Conservation (phyloP, 2,888 invertebrate species). For the Muscina levida region DNA sequence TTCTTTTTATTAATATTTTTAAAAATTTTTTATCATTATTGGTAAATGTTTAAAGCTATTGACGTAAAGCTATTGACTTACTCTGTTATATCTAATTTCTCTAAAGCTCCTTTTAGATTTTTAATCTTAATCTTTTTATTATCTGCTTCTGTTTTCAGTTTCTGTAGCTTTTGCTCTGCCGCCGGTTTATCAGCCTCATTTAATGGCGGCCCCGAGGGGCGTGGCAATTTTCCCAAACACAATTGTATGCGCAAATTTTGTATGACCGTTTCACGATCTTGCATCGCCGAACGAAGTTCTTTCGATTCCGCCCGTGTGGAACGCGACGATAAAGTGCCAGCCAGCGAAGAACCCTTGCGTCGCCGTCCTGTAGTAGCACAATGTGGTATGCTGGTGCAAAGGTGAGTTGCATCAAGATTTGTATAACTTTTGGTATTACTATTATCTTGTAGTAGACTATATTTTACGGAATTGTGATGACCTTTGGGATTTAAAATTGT, state of each 20-base stretch:
- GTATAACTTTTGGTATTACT: slow-evolving; percentile 57
- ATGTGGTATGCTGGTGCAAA: slow-evolving; percentile 82
- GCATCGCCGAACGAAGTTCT: slow-evolving; percentile 85
- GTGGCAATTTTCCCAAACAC: slow-evolving; percentile 77
- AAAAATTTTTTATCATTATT: background rate
- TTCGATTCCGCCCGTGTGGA: slow-evolving; percentile 80
- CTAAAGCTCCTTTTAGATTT: slow-evolving; percentile 89
- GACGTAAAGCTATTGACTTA: slow-evolving; percentile 80
- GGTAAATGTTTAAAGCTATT: slow-evolving; percentile 7
- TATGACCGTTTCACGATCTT: slow-evolving; percentile 91
- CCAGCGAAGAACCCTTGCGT: slow-evolving; percentile 79
- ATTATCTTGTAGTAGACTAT: slow-evolving; percentile 71
- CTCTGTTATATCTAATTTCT: slow-evolving; percentile 93
- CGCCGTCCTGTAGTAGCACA: slow-evolving; percentile 81
- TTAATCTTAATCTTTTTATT: slow-evolving; percentile 89
- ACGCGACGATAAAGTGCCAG: slow-evolving; percentile 72
- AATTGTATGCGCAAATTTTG: slow-evolving; percentile 82
- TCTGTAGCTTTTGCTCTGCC: slow-evolving; percentile 83
- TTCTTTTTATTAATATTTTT: too few relatives aligned
- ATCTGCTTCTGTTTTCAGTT: slow-evolving; percentile 86
- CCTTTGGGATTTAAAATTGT: slow-evolving; percentile 79
- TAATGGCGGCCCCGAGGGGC: slow-evolving; percentile 80
- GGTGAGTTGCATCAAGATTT: slow-evolving; percentile 79
- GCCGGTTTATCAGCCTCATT: slow-evolving; percentile 82
- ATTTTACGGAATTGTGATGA: slow-evolving; percentile 73